Percentiles rank a stretch among this genome's conserved stretches.
Conservation (phyloP, 2,113 vertebrate species). For the Rhinolophus ferrumequinum region DNA sequence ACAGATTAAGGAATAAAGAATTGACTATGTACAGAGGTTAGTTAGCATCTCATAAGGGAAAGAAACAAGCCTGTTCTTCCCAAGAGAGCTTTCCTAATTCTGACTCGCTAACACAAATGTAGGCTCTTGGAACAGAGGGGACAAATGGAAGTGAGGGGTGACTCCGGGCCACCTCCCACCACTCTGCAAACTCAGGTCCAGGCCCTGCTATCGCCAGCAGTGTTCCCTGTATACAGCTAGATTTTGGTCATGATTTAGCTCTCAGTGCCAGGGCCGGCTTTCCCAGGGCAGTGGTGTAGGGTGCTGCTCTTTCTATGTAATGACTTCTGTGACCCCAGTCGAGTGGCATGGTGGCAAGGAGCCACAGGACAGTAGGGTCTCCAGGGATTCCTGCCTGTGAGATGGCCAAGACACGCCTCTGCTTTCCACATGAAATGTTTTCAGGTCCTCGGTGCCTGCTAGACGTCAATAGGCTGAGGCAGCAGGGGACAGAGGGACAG, state of each 20-base stretch:
- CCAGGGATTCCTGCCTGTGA: not conserved
- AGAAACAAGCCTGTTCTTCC: not conserved
- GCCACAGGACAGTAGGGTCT: not conserved
- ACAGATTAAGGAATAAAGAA: not conserved
- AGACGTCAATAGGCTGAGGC: not conserved
- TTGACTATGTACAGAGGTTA: not conserved
- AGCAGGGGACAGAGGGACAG: not conserved
- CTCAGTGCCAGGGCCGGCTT: not conserved
- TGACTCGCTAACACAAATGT: not conserved
- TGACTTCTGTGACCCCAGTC: not conserved
- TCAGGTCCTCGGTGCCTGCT: not conserved
- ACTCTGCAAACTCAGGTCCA: not conserved
- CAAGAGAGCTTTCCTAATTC: not conserved
- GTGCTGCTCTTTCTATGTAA: not conserved
- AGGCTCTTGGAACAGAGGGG: not conserved
- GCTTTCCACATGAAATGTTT: not conserved
- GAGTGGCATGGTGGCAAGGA: not conserved
- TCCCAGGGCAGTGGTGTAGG: accelerated
- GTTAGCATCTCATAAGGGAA: not conserved
- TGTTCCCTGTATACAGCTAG: not conserved
- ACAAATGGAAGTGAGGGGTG: not conserved
- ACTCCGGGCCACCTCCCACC: not conserved
- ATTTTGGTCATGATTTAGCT: not conserved
- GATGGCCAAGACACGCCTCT: not conserved
- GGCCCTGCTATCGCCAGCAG: no score